These are phyloP conservation scores for Campylorhamphus procurvoides DNA, from an alignment of 2,113 vertebrate genomes.

Conservation along the genomic window DNA sequence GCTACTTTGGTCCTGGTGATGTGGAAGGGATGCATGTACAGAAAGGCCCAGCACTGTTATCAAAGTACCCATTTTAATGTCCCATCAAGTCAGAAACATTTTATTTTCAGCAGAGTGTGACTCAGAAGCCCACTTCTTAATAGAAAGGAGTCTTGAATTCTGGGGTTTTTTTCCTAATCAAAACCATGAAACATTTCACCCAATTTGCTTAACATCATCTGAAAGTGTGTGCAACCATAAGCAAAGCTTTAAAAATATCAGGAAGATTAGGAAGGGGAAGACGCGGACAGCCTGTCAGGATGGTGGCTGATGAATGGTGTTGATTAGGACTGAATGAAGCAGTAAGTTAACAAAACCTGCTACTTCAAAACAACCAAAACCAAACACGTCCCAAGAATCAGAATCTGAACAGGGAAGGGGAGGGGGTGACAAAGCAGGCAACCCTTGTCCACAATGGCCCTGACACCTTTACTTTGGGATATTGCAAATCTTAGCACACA, in stretches of 20 bases:
- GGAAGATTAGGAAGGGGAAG: background rate
- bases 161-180: background rate
- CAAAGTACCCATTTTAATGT: background rate
- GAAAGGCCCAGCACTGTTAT: background rate
- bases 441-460: background rate
- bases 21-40: rapidly evolving
- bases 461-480: background rate
- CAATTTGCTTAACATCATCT: background rate
- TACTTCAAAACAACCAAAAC: constrained; percentile 10
- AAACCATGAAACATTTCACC: background rate
- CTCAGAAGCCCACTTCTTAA: background rate
- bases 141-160: background rate
- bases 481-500: background rate
- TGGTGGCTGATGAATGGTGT: constrained; percentile 8
- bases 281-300: background rate
- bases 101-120: background rate
- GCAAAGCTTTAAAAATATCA: background rate
- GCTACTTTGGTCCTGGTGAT: background rate
- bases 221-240: constrained; percentile 9
- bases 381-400: background rate
- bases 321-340: constrained; percentile 8
- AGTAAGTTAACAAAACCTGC: constrained; percentile 16
- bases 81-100: background rate
- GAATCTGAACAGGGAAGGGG: background rate
- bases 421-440: background rate